These are phyloP conservation scores for Variabilichromis moorii DNA, from an alignment of 2,113 vertebrate genomes.

Conservation along the genomic window DNA sequence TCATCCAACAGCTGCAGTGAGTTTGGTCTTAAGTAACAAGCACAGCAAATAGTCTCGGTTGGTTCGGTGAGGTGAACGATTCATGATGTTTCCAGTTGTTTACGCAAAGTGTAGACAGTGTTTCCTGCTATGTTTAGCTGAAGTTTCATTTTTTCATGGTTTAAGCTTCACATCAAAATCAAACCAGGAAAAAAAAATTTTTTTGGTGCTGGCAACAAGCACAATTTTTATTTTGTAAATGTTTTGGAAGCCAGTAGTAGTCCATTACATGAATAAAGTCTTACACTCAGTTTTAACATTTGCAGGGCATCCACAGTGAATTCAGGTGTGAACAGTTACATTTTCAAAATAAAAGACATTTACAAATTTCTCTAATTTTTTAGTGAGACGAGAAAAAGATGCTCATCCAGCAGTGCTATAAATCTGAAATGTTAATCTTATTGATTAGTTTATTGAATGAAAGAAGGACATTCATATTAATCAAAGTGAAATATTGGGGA, in stretches of 20 bases:
- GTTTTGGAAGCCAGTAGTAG: neutral
- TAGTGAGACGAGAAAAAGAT: neutral
- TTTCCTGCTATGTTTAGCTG: neutral
- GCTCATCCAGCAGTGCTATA: neutral
- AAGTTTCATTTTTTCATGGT: neutral
- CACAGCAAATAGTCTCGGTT: neutral
- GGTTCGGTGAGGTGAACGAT: accelerated
- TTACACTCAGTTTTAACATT: neutral
- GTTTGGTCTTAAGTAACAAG: neutral
- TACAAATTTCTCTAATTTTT: accelerated
- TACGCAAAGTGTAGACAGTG: neutral
- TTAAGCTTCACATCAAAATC: neutral
- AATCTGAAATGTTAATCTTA: neutral
- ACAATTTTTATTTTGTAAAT: neutral
- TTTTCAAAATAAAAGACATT: neutral
- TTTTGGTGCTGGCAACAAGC: accelerated
- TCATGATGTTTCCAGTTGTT: neutral
- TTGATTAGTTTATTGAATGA: accelerated
- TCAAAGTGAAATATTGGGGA: neutral
- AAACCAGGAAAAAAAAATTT: accelerated
- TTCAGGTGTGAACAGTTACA: neutral
- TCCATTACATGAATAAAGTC: neutral
- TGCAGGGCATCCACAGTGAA: neutral
- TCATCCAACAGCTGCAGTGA: constrained; percentile 96
- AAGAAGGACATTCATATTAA: neutral